Conservation (phyloP, 2,888 invertebrate species). For the Tanypteryx hageni region DNA sequence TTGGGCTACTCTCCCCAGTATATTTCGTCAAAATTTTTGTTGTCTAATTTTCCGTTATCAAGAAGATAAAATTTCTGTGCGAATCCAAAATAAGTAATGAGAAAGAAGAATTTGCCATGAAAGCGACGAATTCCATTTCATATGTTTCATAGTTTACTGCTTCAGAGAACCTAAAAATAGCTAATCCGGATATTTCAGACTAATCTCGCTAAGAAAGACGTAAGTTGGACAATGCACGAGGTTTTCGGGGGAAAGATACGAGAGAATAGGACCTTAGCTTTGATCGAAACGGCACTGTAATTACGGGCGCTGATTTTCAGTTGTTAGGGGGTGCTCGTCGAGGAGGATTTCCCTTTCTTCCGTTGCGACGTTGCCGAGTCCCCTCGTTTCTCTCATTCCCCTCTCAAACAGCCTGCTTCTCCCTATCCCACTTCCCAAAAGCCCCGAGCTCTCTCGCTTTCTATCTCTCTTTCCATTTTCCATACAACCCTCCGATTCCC, state of each 20-base stretch:
- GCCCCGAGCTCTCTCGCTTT: too few species aligned
- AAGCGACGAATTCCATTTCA: neutral
- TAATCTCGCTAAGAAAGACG: too few species aligned
- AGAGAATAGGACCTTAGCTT: neutral
- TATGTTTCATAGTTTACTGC: too few species aligned
- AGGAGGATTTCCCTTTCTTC: conserved; percentile 9
- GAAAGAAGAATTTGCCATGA: neutral
- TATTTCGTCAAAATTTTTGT: too few species aligned
- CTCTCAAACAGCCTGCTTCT: neutral
- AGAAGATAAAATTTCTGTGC: neutral
- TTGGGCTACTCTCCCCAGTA: too few species aligned
- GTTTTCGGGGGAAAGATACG: too few species aligned
- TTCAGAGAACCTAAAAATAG: too few species aligned
- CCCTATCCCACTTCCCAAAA: neutral
- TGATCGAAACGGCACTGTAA: neutral
- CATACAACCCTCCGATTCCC: neutral
- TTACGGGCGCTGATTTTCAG: conserved; percentile 13
- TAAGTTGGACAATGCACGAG: too few species aligned
- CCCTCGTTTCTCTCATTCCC: neutral
- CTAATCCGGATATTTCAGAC: too few species aligned
- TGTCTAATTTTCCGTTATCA: too few species aligned
- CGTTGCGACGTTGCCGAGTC: neutral
- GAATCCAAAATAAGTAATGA: neutral
- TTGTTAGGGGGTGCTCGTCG: conserved; percentile 13
- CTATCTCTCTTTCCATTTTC: neutral